Evolutionary conservation across 2,113 vertebrate genomes (phyloP), one percentile per base, ranked within the genome.

Genomic region (Girardinichthys multiradiatus): DNA sequence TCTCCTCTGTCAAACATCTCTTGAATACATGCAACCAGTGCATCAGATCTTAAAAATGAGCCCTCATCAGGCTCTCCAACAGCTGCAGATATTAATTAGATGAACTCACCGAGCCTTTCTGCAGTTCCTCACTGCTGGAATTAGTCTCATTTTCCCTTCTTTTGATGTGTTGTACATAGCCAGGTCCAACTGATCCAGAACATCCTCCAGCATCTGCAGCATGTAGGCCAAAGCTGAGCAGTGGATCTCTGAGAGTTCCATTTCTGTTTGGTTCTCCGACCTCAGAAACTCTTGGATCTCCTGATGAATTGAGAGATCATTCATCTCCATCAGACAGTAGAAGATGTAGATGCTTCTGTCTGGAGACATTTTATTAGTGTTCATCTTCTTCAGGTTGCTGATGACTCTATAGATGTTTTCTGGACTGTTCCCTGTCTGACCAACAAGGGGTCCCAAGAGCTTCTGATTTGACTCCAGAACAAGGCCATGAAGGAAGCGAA

Each of bases 251-350:
- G 70, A 72, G 29, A 63, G 70, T 4, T 51, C 39, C 59, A 29
- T 71, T 58, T 72, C 39, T 63, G 59, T 62, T 72, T 29, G 45
- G 39, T 72, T 57, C 0, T 17, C 69, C 26, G 59, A 62, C 29
- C 42, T 63, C 70, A 72, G 59, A 42, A 72, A 71, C 24, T 71
- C 59, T 48, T 62, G 69, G 59, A 71, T 72, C 59, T 72, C 70
- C 59, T 62, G 59, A 12, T 31, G 48, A 9, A 63, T 30, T 0
- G 30, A 72, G 42, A 72, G 45, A 51, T 27, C 57, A 6, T 58
- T 58, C 13, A 58, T 28, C 11, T 58, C 26, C 2, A 26, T 28
- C 57, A 58, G 26, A 58, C 26, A 27, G 26, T 28, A 24, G 45
- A 51, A 51, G 21, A 51, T 9, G 45, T 51, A 21, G 45, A 51